These are phyloP conservation scores for Trypoxylon attenuatum DNA, from an alignment of 2,888 invertebrate genomes.

Conservation along the genomic window DNA sequence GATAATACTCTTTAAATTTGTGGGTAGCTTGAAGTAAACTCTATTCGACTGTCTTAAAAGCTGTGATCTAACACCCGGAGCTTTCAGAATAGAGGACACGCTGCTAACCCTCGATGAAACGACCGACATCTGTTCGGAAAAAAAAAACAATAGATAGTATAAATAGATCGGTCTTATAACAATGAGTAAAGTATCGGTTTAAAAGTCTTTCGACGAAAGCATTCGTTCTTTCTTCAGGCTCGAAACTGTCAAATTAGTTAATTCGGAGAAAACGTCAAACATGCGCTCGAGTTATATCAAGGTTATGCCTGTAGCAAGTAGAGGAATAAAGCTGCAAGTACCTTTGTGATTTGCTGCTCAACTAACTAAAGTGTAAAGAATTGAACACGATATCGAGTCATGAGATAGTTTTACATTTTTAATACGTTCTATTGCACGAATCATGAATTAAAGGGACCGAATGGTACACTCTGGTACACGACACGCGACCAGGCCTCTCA, in stretches of 20 bases:
- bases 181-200: neutral
- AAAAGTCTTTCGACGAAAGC: neutral
- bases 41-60: slow-evolving; percentile 57
- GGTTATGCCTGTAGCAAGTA: slow-evolving; percentile 26
- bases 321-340: slow-evolving; percentile 5
- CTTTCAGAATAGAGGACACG: slow-evolving; percentile 67
- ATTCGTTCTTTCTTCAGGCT: neutral
- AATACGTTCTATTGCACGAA: slow-evolving; percentile 16
- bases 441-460: neutral
- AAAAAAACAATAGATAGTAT: neutral
- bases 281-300: slow-evolving; percentile 3
- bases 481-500: slow-evolving; percentile 1
- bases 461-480: too few species aligned
- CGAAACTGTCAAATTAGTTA: neutral
- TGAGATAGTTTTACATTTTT: slow-evolving; percentile 23
- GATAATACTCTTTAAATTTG: slow-evolving; percentile 75
- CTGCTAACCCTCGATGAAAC: slow-evolving; percentile 67
- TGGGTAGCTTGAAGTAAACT: slow-evolving; percentile 75
- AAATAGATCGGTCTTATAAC: neutral
- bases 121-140: slow-evolving; percentile 67
- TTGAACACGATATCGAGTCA: neutral
- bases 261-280: slow-evolving; percentile 13
- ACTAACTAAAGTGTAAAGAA: neutral
- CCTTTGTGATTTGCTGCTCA: slow-evolving; percentile 10
- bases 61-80: slow-evolving; percentile 60